Evolutionary conservation across 2,113 vertebrate species (phyloP).

Genomic region (Synchiropus splendidus): DNA sequence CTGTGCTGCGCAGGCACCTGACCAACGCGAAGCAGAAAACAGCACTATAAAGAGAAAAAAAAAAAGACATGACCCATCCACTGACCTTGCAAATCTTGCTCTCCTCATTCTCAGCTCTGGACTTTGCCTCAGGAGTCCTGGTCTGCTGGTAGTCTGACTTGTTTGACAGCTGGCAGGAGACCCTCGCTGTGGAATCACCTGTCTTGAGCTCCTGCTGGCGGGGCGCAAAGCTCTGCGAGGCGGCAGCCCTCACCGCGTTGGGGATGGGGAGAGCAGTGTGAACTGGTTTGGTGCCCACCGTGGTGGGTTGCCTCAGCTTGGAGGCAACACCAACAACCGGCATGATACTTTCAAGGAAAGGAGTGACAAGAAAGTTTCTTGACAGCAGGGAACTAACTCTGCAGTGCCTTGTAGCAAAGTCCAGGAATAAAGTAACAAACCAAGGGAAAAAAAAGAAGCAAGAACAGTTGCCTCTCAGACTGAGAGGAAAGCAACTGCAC

Average conservation of each 20-base stretch:
- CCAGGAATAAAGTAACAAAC: conserved; percentile 7
- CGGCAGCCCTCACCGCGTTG: conserved; percentile 62
- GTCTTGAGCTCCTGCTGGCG: conserved; percentile 70
- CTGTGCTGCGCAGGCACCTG: conserved; percentile 34
- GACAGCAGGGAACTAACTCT: conserved; percentile 8
- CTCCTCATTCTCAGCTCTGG: conserved; percentile 75
- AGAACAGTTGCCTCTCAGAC: conserved; percentile 39
- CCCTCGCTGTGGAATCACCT: conserved; percentile 52
- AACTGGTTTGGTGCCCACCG: conserved; percentile 80
- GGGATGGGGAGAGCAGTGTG: conserved; percentile 85
- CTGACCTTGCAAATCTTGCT: conserved; percentile 88
- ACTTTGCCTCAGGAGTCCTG: conserved; percentile 60
- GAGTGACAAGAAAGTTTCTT: conserved; percentile 1
- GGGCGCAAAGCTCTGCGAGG: conserved; percentile 65
- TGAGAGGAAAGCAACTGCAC: conserved; percentile 52
- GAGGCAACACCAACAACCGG: conserved; percentile 93
- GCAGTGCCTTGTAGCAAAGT: conserved; percentile 16
- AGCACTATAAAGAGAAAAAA: too few relatives aligned
- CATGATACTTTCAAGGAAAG: conserved; percentile 65
- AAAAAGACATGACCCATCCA: conserved; percentile 6
- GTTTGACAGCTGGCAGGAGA: conserved; percentile 80
- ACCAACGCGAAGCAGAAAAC: conserved; percentile 3
- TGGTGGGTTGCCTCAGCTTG: conserved; percentile 79
- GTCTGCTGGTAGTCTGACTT: conserved; percentile 75
- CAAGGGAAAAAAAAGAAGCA: conserved; percentile 11